These are phyloP conservation scores for Rachycentron canadum DNA, from an alignment of 2,797 vertebrate species.

Conservation along the genomic window DNA sequence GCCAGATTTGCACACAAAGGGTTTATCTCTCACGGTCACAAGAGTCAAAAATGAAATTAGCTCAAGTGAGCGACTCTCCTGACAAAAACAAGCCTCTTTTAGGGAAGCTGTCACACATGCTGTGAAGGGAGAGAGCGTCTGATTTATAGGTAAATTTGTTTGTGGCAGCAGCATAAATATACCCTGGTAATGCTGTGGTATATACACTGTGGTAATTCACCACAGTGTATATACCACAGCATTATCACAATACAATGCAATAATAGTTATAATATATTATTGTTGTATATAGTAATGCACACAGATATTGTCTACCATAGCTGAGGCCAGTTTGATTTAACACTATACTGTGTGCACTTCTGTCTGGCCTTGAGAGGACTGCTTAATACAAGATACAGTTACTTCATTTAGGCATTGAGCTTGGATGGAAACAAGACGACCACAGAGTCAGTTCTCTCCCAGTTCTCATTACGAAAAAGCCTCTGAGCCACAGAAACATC, in stretches of 20 bases:
- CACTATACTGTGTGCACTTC: slow-evolving; percentile 20
- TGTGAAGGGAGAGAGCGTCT: neutral
- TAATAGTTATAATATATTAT: neutral
- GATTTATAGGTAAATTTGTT: slow-evolving; percentile 12
- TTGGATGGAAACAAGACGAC: slow-evolving; percentile 63
- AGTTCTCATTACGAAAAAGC: slow-evolving; percentile 77
- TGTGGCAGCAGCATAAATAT: too few relatives aligned
- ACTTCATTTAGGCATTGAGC: slow-evolving; percentile 55
- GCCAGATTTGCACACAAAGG: slow-evolving; percentile 45
- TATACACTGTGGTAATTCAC: too few relatives aligned
- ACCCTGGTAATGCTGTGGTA: too few relatives aligned
- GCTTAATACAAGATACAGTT: slow-evolving; percentile 47
- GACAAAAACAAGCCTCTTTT: slow-evolving; percentile 26
- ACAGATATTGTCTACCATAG: too few relatives aligned
- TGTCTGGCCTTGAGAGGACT: slow-evolving; percentile 30
- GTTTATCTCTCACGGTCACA: slow-evolving; percentile 29
- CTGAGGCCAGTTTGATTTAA: slow-evolving; percentile 33
- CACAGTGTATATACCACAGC: too few relatives aligned
- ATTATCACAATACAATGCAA: neutral
- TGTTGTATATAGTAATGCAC: neutral
- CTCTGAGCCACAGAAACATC: slow-evolving; percentile 79
- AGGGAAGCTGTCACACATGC: slow-evolving; percentile 4
- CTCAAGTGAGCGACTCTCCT: slow-evolving; percentile 19
- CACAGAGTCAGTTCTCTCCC: slow-evolving; percentile 66
- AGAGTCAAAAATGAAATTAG: slow-evolving; percentile 23